Percentiles rank a stretch among this genome's conserved stretches.
phyloP scores from a whole-genome alignment of 1,140 invertebrate genomes.

The Holcopasites calliopsidis region DNA sequence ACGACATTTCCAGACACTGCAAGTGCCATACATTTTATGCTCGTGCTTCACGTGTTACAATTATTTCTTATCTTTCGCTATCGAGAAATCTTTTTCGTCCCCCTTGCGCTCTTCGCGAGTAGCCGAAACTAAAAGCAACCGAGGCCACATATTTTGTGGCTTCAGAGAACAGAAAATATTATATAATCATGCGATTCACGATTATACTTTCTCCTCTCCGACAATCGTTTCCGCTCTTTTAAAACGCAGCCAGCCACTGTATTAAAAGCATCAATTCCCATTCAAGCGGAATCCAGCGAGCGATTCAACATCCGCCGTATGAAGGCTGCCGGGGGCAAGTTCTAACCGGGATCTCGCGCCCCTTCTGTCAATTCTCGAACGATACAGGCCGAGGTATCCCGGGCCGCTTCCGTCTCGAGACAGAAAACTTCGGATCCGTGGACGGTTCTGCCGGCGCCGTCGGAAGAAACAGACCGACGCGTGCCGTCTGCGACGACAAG shows the following conservation, averaged over 20 bases:
- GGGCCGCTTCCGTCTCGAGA: constrained; percentile 44
- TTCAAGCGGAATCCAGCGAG: background rate
- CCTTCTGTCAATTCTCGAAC: constrained; percentile 7
- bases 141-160: too few species aligned
- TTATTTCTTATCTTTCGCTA: too few species aligned
- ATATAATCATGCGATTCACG: too few species aligned
- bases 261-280: constrained; percentile 26
- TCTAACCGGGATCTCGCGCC: background rate
- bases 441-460: too few species aligned
- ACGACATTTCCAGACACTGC: background rate
- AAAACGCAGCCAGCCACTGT: background rate
- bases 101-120: too few species aligned
- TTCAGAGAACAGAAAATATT: too few species aligned
- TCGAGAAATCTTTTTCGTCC: too few species aligned
- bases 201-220: background rate
- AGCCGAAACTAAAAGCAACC: too few species aligned
- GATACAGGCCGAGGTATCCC: background rate
- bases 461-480: too few species aligned
- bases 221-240: background rate
- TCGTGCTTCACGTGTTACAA: too few species aligned
- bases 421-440: too few species aligned
- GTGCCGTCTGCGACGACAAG: constrained; percentile 66
- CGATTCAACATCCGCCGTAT: constrained; percentile 8
- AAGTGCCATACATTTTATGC: too few species aligned
- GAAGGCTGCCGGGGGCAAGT: constrained; percentile 13